Evolutionary conservation across 2,888 invertebrate genomes (phyloP).

Genomic region (Mesochorus sp.): DNA sequence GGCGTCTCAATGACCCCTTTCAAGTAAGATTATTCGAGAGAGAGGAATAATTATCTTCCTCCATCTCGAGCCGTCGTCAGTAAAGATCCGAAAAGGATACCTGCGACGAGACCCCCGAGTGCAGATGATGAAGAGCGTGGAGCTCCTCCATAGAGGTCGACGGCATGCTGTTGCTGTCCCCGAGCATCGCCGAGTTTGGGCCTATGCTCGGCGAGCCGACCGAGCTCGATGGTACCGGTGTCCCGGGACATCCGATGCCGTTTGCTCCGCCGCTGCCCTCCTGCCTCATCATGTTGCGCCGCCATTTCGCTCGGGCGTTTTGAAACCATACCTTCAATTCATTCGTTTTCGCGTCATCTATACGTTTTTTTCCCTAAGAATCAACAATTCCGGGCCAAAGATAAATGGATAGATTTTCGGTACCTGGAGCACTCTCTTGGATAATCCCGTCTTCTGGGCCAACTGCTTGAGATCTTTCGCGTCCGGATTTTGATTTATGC

Average conservation of each 20-base stretch:
- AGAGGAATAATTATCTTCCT: conserved; percentile 68
- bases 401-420: no score
- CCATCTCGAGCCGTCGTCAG: conserved; percentile 77
- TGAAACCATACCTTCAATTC: conserved; percentile 96
- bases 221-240: conserved; percentile 79
- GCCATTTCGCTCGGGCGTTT: conserved; percentile 99
- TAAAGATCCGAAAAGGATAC: conserved; percentile 82
- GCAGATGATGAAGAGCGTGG: conserved; percentile 83
- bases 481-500: conserved; percentile 99
- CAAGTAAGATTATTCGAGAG: conserved; percentile 61
- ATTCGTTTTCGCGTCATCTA: neutral
- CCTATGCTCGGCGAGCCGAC: conserved; percentile 79
- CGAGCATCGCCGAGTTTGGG: conserved; percentile 80
- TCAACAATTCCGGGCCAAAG: no score
- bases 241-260: conserved; percentile 77
- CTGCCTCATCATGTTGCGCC: conserved; percentile 95
- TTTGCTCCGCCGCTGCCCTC: conserved; percentile 83
- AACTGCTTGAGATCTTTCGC: conserved; percentile 99
- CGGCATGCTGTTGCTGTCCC: conserved; percentile 83
- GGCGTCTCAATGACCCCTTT: conserved; percentile 23
- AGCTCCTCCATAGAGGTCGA: conserved; percentile 83
- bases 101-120: conserved; percentile 82
- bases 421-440: conserved; percentile 99
- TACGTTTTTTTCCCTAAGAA: no score
- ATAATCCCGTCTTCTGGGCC: conserved; percentile 98